Evolutionary conservation across 2,888 invertebrate species (phyloP).

Genomic region (Choreutis nemorana): DNA sequence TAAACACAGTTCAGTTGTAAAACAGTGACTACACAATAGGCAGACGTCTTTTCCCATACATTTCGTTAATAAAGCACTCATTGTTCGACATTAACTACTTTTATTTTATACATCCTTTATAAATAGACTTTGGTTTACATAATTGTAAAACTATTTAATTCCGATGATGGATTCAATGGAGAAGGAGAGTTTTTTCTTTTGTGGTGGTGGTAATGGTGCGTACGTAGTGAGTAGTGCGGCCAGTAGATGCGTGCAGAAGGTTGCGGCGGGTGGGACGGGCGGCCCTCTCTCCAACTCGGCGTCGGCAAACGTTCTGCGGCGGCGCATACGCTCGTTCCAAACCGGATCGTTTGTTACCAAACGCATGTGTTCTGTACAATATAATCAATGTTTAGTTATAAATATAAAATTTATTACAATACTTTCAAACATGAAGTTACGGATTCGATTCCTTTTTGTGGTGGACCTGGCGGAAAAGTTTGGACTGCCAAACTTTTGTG

Average conservation of each 20-base stretch:
- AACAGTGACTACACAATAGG: constrained; percentile 45
- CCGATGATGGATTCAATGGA: constrained; percentile 78
- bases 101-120: constrained; percentile 7
- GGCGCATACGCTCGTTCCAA: constrained; percentile 63
- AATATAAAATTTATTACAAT: not conserved
- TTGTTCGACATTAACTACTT: constrained; percentile 37
- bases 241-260: constrained; percentile 58
- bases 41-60: constrained; percentile 49
- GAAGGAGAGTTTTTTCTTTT: constrained; percentile 53
- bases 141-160: constrained; percentile 41
- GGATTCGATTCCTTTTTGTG: too few species aligned
- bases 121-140: not conserved
- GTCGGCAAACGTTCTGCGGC: constrained; percentile 71
- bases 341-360: constrained; percentile 41
- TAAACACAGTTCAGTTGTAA: constrained; percentile 51
- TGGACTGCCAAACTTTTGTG: too few species aligned
- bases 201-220: constrained; percentile 28
- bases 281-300: constrained; percentile 71
- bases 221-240: constrained; percentile 48
- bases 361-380: too few species aligned
- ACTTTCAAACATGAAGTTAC: not conserved
- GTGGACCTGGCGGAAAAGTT: too few species aligned
- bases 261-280: constrained; percentile 26
- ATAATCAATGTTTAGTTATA: too few species aligned
- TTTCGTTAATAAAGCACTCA: constrained; percentile 66